Conservation (phyloP, 2,888 invertebrate species). For the Callimorpha dominula region DNA sequence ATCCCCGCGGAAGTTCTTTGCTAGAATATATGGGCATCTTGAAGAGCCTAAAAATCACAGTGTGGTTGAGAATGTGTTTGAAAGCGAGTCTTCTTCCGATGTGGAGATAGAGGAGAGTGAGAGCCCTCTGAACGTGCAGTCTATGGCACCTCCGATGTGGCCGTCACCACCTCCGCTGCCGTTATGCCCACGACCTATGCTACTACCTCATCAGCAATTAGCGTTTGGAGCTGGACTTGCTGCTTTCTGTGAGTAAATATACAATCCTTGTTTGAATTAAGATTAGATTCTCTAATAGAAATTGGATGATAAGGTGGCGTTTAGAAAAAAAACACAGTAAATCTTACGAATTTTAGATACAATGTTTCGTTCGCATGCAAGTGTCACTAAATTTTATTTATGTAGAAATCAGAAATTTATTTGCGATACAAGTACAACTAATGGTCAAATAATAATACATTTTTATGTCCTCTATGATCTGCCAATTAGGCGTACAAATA, state of each 20-base stretch:
- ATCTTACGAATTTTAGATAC: too few relatives aligned
- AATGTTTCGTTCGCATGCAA: too few relatives aligned
- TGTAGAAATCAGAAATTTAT: too few relatives aligned
- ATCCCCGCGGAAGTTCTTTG: constrained; percentile 93
- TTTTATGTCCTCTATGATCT: too few relatives aligned
- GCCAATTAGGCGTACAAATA: too few relatives aligned
- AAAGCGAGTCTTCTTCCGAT: constrained; percentile 81
- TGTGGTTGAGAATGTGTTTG: constrained; percentile 58
- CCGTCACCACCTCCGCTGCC: constrained; percentile 77
- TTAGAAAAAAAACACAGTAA: too few relatives aligned
- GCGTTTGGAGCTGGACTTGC: constrained; percentile 88
- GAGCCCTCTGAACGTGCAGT: constrained; percentile 42
- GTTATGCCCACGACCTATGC: constrained; percentile 77
- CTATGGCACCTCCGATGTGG: constrained; percentile 63
- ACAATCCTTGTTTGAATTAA: too few relatives aligned
- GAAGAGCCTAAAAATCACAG: constrained; percentile 77
- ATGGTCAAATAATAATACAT: too few relatives aligned
- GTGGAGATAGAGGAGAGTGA: constrained; percentile 75
- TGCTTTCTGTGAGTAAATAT: constrained; percentile 81
- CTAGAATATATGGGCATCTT: constrained; percentile 92
- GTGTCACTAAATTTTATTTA: too few relatives aligned
- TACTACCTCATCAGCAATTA: constrained; percentile 81
- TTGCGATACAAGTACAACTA: too few relatives aligned
- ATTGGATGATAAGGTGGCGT: too few relatives aligned
- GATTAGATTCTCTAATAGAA: too few relatives aligned